Base-by-base conservation (phyloP, 2,797 vertebrate genomes). In the Acrossocheilus wenchowensis region DNA sequence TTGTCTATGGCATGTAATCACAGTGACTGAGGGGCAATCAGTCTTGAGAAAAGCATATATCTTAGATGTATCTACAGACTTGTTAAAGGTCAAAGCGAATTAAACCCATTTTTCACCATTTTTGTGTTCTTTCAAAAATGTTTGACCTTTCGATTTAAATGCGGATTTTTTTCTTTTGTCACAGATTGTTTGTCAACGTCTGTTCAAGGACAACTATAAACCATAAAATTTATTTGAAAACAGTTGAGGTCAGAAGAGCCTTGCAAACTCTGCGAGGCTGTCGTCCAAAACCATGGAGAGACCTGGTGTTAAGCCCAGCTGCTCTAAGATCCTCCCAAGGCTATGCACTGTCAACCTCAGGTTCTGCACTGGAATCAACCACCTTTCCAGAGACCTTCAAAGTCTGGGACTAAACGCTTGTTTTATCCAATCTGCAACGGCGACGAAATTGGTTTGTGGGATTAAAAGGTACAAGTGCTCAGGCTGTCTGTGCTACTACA, bases 81-180 rank as follows among this genome's bases (percentile, higher is more conserved):
- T 74, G 78, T 88, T 90, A 90, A 91, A 91, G 88, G 89, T 90
- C 87, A 89, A 62, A 86, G 68, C 6, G 54, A 91, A 89, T 86
- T 36, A 87, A 87, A 87, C 78, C 23, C 73, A 81, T 79, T 88
- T 82, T 87, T 89, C 88, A 86, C 23, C 72, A 23, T 78, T 82
- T 66, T 81, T 86, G 12, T 72, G 75, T 69, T 64, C 71, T 75
- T 81, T 88, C 23, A 57, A 43, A 71, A 78, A 79, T 21, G 60
- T 78, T 34, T 66, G 26, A 68, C 80, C 73, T 87, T 85, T 77
- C 5, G 8, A 10, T 85, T 69, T 72, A 84, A 81, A 79, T 64
- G 68, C 36, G 7, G n/a, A 69, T 64, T 43, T 54, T 81, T 85
- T 74, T 77, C 9, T 52, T 34, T 68, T n/a, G 30, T 83, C 30